Percentiles rank a stretch among this genome's conserved stretches.
Conservation (phyloP, 1,140 invertebrate genomes). For the Chelonus insularis region DNA sequence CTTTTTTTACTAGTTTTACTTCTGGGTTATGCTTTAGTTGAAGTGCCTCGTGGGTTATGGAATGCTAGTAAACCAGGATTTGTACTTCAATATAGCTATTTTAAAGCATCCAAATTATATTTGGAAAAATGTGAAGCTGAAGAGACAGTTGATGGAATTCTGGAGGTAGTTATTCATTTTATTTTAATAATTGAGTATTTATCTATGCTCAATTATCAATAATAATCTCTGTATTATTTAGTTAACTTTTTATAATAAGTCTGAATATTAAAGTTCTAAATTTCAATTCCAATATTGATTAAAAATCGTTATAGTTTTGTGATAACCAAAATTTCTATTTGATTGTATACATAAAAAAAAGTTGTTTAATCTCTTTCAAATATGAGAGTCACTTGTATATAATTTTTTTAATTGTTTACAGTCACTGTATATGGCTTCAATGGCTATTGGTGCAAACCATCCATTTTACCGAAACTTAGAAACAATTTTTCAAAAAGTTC, state of each 20-base stretch:
- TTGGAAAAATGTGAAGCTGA: conserved; percentile 97
- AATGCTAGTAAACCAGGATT: conserved; percentile 80
- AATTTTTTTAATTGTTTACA: too few species aligned
- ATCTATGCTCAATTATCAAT: not conserved
- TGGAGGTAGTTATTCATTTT: conserved; percentile 77
- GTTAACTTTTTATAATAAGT: too few species aligned
- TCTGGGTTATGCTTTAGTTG: conserved; percentile 95
- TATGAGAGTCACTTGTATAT: too few species aligned
- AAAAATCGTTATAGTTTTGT: too few species aligned
- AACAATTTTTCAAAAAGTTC: conserved; percentile 87
- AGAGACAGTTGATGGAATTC: conserved; percentile 91
- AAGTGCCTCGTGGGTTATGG: conserved; percentile 90
- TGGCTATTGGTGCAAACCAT: conserved; percentile 70
- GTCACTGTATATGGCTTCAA: conserved; percentile 73
- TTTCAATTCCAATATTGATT: too few species aligned
- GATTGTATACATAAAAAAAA: too few species aligned
- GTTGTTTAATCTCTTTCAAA: too few species aligned
- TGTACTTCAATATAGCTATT: conserved; percentile 87
- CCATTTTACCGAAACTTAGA: conserved; percentile 74
- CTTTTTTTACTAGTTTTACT: conserved; percentile 92
- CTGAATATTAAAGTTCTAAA: too few species aligned
- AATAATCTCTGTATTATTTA: conserved; percentile 48
- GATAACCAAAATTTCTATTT: too few species aligned
- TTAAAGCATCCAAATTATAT: conserved; percentile 95
- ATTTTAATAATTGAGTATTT: conserved; percentile 10